Conservation (phyloP, 1,140 invertebrate genomes). For the Triops longicaudatus region DNA sequence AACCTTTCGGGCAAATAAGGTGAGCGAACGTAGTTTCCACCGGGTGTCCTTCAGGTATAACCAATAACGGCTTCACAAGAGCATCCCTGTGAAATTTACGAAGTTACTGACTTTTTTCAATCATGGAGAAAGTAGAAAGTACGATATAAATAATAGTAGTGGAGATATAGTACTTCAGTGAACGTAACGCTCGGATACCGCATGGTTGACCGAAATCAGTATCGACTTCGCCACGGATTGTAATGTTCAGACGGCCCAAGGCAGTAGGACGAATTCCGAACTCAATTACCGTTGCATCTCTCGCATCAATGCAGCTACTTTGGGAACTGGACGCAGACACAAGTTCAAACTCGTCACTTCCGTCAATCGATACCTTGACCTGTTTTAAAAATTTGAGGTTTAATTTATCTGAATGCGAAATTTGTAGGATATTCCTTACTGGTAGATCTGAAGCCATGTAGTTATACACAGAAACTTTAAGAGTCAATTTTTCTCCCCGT, state of each 20-base stretch:
- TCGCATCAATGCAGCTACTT: slow-evolving; percentile 39
- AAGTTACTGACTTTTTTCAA: too few species aligned
- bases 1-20: too few species aligned
- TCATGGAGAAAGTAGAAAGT: too few species aligned
- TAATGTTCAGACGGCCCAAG: slow-evolving; percentile 51
- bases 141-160: background rate
- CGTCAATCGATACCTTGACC: background rate
- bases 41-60: slow-evolving; percentile 53
- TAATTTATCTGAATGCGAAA: background rate
- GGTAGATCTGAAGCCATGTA: slow-evolving; percentile 32
- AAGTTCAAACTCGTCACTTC: too few species aligned
- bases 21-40: slow-evolving; percentile 36
- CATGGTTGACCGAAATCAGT: slow-evolving; percentile 41
- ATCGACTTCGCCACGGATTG: slow-evolving; percentile 48
- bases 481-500: too few species aligned
- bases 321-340: too few species aligned
- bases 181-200: slow-evolving; percentile 42
- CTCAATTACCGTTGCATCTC: slow-evolving; percentile 42
- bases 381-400: background rate
- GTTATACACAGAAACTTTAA: slow-evolving; percentile 41
- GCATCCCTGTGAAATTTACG: slow-evolving; percentile 51
- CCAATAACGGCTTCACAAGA: slow-evolving; percentile 48
- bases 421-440: slow-evolving; percentile 44
- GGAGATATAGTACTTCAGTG: slow-evolving; percentile 38
- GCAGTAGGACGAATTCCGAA: slow-evolving; percentile 44